Evolutionary conservation across 2,888 invertebrate genomes (phyloP), one percentile per base, ranked within the genome.

Genomic region (Liodrosophila aerea): DNA sequence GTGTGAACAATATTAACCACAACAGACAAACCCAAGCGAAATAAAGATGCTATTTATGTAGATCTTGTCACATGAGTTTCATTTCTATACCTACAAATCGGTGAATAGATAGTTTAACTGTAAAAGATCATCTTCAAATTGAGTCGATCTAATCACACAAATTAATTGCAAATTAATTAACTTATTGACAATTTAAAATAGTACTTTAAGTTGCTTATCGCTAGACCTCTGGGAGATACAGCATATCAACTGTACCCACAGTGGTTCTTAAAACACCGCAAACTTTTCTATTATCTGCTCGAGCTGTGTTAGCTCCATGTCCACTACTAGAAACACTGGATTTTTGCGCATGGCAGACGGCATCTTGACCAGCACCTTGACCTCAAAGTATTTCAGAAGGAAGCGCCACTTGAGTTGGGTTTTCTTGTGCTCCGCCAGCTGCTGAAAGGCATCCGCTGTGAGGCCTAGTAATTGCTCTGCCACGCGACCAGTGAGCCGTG

Each of bases 311-410:
- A 58, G 43, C 30, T 72, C 65, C 80, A 90, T 76, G 60, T 88
- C 86, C 1, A 90, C 72, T 5, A 90, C 73, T 11, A 84, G 66
- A 1, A 85, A 50, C 3, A 73, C 54, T 4, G 86, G 47, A 53
- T 74, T 86, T 5, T 67, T 71, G 27, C 88, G 81, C 50, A 82
- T 59, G 1, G 67, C 72, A 2, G 78, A 69, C 9, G 78, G 73
- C 49, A 87, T 88, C 15, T 80, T 87, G 1, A 89, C 57, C 1
- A 87, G 49, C 36, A 90, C 22, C 52, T 93, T 92, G 0, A 92
- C 91, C 47, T 91, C 91, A 81, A 93, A 94, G 62, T 93, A 92
- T 80, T 94, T 93, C 69, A 94, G 87, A 4, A 94, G 90, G 47
- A 92, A 91, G 51, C 90, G 91, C 94, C 94, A 94, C 80, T 94